Conservation (phyloP, 2,888 invertebrate species). For the Hirtodrosophila duncani region DNA sequence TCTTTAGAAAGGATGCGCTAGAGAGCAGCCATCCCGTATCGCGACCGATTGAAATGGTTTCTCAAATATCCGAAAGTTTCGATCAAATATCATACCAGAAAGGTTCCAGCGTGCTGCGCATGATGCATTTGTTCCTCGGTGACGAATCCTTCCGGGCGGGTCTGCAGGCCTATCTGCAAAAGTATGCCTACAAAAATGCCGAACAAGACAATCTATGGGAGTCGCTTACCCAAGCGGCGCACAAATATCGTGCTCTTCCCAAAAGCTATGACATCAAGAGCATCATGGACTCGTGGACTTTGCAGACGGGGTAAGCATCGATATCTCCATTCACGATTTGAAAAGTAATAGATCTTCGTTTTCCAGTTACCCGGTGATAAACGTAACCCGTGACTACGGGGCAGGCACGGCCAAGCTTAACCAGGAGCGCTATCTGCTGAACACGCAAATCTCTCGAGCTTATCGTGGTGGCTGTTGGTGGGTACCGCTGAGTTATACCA, state of each 20-base stretch:
- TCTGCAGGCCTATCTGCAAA: conserved; percentile 83
- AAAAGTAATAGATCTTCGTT: neutral
- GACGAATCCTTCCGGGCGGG: conserved; percentile 84
- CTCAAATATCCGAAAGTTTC: conserved; percentile 89
- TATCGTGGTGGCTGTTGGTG: conserved; percentile 80
- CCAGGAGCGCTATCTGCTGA: conserved; percentile 80
- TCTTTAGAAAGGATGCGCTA: conserved; percentile 85
- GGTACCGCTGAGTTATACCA: conserved; percentile 83
- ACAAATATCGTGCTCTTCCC: conserved; percentile 79
- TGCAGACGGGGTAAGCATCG: conserved; percentile 83
- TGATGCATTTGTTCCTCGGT: conserved; percentile 94
- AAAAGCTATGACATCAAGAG: conserved; percentile 82
- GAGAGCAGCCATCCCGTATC: conserved; percentile 90
- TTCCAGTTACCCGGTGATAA: conserved; percentile 84
- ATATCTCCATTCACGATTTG: neutral
- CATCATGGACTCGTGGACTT: conserved; percentile 93
- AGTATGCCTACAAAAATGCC: conserved; percentile 85
- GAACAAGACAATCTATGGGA: conserved; percentile 92
- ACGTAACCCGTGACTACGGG: conserved; percentile 82
- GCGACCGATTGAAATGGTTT: conserved; percentile 85
- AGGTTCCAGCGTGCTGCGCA: conserved; percentile 90
- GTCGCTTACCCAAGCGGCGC: conserved; percentile 83
- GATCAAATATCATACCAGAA: conserved; percentile 92
- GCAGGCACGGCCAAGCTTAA: conserved; percentile 80
- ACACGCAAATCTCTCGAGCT: conserved; percentile 59